Conservation (phyloP, 1,140 invertebrate genomes). For the Odontomachus brunneus region DNA sequence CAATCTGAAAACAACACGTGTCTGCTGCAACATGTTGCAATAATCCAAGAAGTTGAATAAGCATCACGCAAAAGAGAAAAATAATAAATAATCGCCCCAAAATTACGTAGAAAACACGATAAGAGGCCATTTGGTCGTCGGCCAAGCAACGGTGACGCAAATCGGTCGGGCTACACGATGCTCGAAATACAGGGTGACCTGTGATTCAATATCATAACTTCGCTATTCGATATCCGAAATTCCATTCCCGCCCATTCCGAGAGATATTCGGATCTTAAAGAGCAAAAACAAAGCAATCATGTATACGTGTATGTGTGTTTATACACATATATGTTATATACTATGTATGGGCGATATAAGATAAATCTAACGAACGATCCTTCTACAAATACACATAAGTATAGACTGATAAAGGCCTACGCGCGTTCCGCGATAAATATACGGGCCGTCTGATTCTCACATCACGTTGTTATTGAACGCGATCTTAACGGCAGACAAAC, state of each 20-base stretch:
- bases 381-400: not conserved
- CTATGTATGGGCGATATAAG: not conserved
- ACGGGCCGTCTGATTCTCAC: conserved; percentile 17
- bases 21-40: not conserved
- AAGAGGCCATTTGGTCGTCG: conserved; percentile 30
- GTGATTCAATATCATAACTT: not conserved
- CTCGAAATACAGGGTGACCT: conserved; percentile 21
- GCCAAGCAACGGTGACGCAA: conserved; percentile 50
- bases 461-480: conserved; percentile 40
- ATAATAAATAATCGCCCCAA: conserved; percentile 33
- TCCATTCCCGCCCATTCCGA: not conserved
- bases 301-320: too few relatives aligned
- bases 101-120: conserved; percentile 41
- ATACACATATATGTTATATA: too few relatives aligned
- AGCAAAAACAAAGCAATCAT: conserved; percentile 38
- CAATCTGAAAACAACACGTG: not conserved
- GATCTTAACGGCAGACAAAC: conserved; percentile 32
- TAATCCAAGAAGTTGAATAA: conserved; percentile 4
- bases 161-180: not conserved
- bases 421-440: conserved; percentile 21
- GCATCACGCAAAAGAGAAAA: not conserved
- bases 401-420: conserved; percentile 26
- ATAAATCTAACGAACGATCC: conserved; percentile 20
- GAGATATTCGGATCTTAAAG: not conserved
- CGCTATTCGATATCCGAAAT: not conserved